Evolutionary conservation across 2,888 invertebrate genomes (phyloP).

Genomic region (Diarsia mendica): DNA sequence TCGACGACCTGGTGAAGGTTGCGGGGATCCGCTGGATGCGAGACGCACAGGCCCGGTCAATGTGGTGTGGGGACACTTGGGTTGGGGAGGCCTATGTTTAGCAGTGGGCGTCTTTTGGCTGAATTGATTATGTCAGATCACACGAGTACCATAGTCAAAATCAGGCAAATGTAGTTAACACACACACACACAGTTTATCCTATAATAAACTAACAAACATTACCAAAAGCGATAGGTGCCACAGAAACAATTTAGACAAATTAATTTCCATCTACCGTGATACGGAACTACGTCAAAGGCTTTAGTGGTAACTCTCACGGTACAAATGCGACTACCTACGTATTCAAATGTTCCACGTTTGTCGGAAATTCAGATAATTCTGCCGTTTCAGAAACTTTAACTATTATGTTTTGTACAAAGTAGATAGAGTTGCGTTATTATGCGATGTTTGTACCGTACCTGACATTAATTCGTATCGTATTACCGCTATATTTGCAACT

Average conservation of each 20-base stretch:
- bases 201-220: slow-evolving; percentile 18
- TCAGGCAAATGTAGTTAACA: not conserved
- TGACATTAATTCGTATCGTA: not conserved
- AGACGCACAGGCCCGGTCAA: no score
- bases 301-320: slow-evolving; percentile 22
- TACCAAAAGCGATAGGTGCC: slow-evolving; percentile 1
- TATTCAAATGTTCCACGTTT: slow-evolving; percentile 9
- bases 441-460: not conserved
- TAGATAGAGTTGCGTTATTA: not conserved
- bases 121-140: no score
- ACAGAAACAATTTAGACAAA: slow-evolving; percentile 24
- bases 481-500: not conserved
- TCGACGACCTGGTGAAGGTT: no score
- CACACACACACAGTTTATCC: not conserved
- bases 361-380: slow-evolving; percentile 15
- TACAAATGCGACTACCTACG: slow-evolving; percentile 13
- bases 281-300: slow-evolving; percentile 30
- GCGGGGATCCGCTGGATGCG: no score
- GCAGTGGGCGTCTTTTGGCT: no score
- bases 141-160: not conserved
- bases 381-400: slow-evolving; percentile 19
- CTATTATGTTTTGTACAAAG: not conserved
- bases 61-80: no score
- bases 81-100: no score
- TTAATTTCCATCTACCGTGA: slow-evolving; percentile 28